Conservation (phyloP, 64 coral and sea anemone species). For the Pachyseris speciosa region DNA sequence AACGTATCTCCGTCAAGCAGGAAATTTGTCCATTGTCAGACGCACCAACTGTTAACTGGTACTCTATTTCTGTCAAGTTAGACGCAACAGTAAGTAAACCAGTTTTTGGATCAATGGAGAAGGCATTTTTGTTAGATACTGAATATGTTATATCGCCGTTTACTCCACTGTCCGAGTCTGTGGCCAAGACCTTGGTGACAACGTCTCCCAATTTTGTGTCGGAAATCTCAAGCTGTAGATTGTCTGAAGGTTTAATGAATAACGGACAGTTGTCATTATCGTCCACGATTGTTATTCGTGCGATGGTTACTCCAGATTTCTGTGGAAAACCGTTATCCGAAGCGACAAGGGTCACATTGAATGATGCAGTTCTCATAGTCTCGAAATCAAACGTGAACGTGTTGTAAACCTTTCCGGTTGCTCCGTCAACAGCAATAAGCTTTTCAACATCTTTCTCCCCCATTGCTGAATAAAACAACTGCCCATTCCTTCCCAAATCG, state of each 20-base stretch:
- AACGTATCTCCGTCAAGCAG: constrained; percentile 20
- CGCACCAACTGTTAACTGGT: constrained; percentile 14
- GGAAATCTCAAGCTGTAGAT: neutral
- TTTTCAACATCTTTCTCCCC: neutral
- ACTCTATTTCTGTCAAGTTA: neutral
- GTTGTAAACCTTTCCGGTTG: constrained; percentile 28
- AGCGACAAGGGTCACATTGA: constrained; percentile 29
- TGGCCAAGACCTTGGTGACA: constrained; percentile 5
- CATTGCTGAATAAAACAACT: constrained; percentile 62
- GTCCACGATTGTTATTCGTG: constrained; percentile 17
- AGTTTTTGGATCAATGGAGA: constrained; percentile 40
- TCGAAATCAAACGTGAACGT: constrained; percentile 15
- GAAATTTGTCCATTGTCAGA: constrained; percentile 24
- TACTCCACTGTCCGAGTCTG: constrained; percentile 37
- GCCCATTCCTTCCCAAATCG: constrained; percentile 69
- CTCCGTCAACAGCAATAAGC: neutral
- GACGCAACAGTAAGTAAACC: neutral
- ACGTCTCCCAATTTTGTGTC: neutral
- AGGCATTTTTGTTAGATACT: neutral
- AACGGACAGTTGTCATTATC: constrained; percentile 60
- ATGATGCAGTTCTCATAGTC: neutral
- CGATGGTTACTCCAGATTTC: neutral
- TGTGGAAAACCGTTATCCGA: constrained; percentile 41
- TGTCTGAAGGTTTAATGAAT: constrained; percentile 12
- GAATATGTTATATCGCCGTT: constrained; percentile 33